Percentiles rank a stretch among this genome's conserved stretches.
Conservation (phyloP, 2,888 invertebrate genomes). For the Artemia sinica region DNA sequence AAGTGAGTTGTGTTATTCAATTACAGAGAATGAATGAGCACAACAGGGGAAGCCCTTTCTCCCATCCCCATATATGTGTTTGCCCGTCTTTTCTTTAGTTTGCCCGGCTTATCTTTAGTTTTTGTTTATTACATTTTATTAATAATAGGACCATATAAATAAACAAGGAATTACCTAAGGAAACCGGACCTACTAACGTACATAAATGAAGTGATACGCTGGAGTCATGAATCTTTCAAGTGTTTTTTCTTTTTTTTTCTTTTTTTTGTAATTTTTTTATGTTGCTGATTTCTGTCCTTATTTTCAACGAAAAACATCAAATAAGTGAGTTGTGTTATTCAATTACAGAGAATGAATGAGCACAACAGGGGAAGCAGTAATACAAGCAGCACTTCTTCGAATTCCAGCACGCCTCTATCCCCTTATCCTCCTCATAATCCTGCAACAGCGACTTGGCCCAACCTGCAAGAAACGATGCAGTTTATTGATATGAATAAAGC, state of each 20-base stretch:
- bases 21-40: not conserved
- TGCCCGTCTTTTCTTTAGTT: too few relatives aligned
- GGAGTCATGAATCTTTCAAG: not conserved
- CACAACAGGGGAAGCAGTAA: slow-evolving; percentile 31
- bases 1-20: not conserved
- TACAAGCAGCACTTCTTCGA: slow-evolving; percentile 32
- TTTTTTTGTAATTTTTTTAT: too few relatives aligned
- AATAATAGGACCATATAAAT: not conserved
- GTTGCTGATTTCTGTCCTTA: too few relatives aligned
- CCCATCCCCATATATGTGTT: too few relatives aligned
- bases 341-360: not conserved
- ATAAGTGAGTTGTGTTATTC: not conserved
- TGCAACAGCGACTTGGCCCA: slow-evolving; percentile 58
- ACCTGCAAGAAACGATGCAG: slow-evolving; percentile 53
- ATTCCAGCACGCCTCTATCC: slow-evolving; percentile 37
- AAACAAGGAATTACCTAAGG: not conserved
- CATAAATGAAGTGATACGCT: not conserved
- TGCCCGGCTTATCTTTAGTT: too few relatives aligned
- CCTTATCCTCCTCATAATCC: slow-evolving; percentile 25
- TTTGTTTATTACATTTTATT: too few relatives aligned
- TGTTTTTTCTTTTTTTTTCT: not conserved
- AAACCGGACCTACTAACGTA: slow-evolving; percentile 15
- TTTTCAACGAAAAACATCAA: not conserved
- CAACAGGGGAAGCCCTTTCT: slow-evolving; percentile 30
- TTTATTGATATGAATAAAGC: slow-evolving; percentile 47